phyloP scores from a whole-genome alignment of 2,888 invertebrate species.

The Philaethria dido region DNA sequence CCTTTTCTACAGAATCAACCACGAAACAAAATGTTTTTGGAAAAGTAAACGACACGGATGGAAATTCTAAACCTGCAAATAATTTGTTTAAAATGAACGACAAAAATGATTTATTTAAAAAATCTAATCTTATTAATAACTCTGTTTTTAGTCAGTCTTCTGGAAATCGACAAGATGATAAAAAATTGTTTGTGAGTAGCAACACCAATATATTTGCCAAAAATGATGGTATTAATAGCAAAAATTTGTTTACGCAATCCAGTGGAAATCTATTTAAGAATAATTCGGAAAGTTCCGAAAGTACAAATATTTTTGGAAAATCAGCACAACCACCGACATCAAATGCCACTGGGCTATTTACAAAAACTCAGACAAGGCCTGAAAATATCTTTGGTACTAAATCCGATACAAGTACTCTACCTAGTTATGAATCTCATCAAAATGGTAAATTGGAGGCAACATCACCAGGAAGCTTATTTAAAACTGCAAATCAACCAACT shows the following conservation, averaged over 20 bases:
- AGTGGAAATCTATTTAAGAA: constrained; percentile 52
- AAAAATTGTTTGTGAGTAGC: constrained; percentile 41
- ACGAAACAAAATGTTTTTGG: constrained; percentile 39
- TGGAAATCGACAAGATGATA: constrained; percentile 32
- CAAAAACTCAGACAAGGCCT: constrained; percentile 47
- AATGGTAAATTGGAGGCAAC: constrained; percentile 57
- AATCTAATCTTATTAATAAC: constrained; percentile 39
- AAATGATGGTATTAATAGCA: constrained; percentile 34
- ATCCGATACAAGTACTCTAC: constrained; percentile 24
- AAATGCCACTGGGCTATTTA: constrained; percentile 62
- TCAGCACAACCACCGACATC: constrained; percentile 48
- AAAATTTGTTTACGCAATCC: constrained; percentile 51
- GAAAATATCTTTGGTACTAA: constrained; percentile 30
- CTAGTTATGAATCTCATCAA: constrained; percentile 50
- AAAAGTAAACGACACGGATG: constrained; percentile 30
- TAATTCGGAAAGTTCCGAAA: constrained; percentile 37
- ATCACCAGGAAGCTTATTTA: constrained; percentile 71
- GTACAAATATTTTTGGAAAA: constrained; percentile 60
- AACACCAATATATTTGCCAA: constrained; percentile 45
- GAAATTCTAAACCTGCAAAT: constrained; percentile 35
- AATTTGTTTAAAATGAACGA: constrained; percentile 52
- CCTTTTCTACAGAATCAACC: constrained; percentile 16
- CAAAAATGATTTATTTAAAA: constrained; percentile 47
- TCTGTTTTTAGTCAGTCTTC: constrained; percentile 49
- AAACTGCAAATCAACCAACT: constrained; percentile 56